A percentile compares a stretch with the other conserved stretches of the same genome.
Conservation (phyloP, 2,888 invertebrate species). For the Allolobophora icterica region DNA sequence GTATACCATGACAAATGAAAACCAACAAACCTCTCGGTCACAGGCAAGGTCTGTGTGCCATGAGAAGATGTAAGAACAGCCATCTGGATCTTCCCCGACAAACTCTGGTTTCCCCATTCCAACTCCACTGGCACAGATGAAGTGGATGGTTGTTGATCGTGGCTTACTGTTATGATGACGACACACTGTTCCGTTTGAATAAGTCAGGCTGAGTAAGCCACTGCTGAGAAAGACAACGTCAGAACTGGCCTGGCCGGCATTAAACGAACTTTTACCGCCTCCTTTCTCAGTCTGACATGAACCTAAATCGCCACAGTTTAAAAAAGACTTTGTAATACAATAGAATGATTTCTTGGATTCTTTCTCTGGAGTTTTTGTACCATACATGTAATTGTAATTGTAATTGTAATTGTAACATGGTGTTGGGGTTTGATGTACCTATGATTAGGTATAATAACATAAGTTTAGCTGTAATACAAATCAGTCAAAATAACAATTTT, state of each 20-base stretch:
- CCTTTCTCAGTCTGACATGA: constrained; percentile 10
- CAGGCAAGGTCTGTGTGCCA: constrained; percentile 19
- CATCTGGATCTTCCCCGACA: constrained; percentile 21
- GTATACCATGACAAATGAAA: not conserved
- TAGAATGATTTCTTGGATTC: not conserved
- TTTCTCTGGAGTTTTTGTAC: not conserved
- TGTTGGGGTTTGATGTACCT: not conserved
- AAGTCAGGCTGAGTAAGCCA: constrained; percentile 13
- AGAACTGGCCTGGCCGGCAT: not conserved
- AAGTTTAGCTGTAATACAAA: no score
- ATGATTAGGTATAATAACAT: no score
- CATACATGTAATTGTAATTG: no score
- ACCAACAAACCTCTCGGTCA: constrained; percentile 3
- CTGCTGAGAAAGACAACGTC: not conserved
- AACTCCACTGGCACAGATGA: constrained; percentile 19
- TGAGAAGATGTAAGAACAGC: constrained; percentile 9
- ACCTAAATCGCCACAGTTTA: not conserved
- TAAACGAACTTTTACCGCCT: not conserved
- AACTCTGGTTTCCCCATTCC: constrained; percentile 18
- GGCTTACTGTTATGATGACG: constrained; percentile 1
- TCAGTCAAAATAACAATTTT: not conserved
- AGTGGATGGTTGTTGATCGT: not conserved
- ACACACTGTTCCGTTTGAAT: constrained; percentile 22
- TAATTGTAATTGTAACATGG: no score
- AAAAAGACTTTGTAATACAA: not conserved